Evolutionary conservation across 2,888 invertebrate genomes (phyloP).

Genomic region (Cecidostiba fungosa): DNA sequence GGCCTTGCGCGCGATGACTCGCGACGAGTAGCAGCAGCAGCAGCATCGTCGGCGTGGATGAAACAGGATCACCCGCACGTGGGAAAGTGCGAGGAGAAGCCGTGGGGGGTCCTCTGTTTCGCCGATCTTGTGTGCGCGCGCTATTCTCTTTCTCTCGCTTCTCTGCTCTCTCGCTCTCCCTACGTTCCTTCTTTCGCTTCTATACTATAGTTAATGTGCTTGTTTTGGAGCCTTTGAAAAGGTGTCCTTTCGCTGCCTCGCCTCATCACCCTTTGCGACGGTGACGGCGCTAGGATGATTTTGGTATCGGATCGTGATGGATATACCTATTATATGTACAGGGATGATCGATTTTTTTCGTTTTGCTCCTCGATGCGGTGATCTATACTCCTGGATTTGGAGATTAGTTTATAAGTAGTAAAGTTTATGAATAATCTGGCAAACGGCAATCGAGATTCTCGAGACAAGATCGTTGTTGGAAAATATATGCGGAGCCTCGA

Average conservation of each 20-base stretch:
- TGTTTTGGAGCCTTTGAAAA: constrained; percentile 46
- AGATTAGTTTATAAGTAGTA: neutral
- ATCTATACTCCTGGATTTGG: neutral
- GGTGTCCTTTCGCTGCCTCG: constrained; percentile 37
- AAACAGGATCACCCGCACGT: constrained; percentile 80
- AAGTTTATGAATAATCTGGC: neutral
- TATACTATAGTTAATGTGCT: constrained; percentile 24
- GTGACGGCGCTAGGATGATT: neutral
- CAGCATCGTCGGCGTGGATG: constrained; percentile 76
- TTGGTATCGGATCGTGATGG: neutral
- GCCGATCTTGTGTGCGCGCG: constrained; percentile 5
- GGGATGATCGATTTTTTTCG: neutral
- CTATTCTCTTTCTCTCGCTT: constrained; percentile 6
- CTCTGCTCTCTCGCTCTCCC: constrained; percentile 65
- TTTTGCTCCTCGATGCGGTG: neutral
- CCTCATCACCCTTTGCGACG: constrained; percentile 54
- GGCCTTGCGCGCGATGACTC: constrained; percentile 26
- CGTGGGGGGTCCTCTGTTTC: constrained; percentile 73
- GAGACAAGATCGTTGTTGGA: no score
- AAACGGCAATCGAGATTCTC: no score
- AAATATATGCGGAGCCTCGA: no score
- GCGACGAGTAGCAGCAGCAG: constrained; percentile 70
- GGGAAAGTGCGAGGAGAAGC: constrained; percentile 77
- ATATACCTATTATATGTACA: neutral
- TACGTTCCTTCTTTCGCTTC: neutral